Base-by-base conservation (phyloP, 2,888 invertebrate species). In the Acrobasis consociella region DNA sequence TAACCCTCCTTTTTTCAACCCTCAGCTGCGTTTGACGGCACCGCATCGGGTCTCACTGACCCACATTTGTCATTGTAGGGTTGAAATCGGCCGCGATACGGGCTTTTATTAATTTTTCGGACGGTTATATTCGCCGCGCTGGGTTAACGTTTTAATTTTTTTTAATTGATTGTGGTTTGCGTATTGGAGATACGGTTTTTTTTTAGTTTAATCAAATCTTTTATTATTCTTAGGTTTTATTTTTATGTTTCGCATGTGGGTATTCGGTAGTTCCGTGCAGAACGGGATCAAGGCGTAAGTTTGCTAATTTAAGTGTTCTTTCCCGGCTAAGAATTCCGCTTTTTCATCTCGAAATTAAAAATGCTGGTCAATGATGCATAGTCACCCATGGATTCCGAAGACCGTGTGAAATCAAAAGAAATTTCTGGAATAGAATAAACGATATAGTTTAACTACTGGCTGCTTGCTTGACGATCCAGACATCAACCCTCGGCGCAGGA, bases 61-160 rank as follows among this genome's bases (percentile, higher is more conserved):
- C 83, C 75, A 82, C 71, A 83, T 82, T 77, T 75, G 78, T 80
- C 77, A 76, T 69, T 66, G 68, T 56, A 68, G 70, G 68, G 66
- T 67, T 71, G 67, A 56, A 56, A 56, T 42, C 56, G 55, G 42
- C 39, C 55, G 56, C 56, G 56, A 56, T 56, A 56, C 46, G 22
- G 56, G 56, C 17, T 56, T 56, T 56, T 56, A 56, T 56, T 56
- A 56, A 56, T 56, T 56, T 56, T 56, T 56, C 17, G 56, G 38
- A 1, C 42, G 56, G 56, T 46, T 17, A 39, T 52, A 46, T 42
- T 42, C 13, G 13, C 46, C n/a, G 46, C n/a, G 10, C 11, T 2
- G 13, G 46, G 5, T 46, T 46, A 13, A 46, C 46, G 11, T n/a
- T 42, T 46, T n/a, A 46, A 42, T 42, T 46, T 46, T 46, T 1